Base-by-base conservation (phyloP, 2,113 vertebrate species). In the Glaucomys volans region DNA sequence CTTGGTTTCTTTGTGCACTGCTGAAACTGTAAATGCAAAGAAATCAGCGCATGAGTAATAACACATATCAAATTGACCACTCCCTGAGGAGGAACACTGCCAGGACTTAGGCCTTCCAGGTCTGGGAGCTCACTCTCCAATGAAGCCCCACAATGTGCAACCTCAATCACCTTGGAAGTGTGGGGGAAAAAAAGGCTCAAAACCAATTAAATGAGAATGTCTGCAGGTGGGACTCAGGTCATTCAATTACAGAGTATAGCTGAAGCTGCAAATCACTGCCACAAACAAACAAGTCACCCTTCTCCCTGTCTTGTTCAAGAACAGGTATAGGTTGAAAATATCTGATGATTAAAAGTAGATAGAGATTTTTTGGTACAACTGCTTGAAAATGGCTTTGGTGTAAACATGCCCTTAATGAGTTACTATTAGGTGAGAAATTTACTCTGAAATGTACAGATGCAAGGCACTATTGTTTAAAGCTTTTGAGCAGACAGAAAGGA, bases 1-100 rank as follows among this genome's bases (percentile, higher is more conserved):
- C 96, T 99, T 99, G 0, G 99, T 99, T 98, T 99, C 99, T 98
- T 99, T 99, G 98, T 99, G 99, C 52, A 99, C 99, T 40, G 99
- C 99, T 71, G 99, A 99, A 94, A 99, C 99, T 99, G 97, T 76
- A 98, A 98, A 98, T 20, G 87, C 84, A 97, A 90, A 87, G 72
- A 96, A 50, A 71, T 75, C 6, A 64, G 37, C 5, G 97, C 35
- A 71, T 52, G 17, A 94, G 47, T 93, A 85, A 92, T 92, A 64
- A 75, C 64, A 42, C 4, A 3, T 26, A 52, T 69, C 47, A 71
- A 13, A 69, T 30, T 0, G 2, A 12, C 30, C 28, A n/a, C 10
- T 59, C 52, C 76, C 24, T 5, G 35, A 3, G 16, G 81, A 52
- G 13, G 40, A 0, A 1, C 10, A 32, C 72, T 11, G 8, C 35